Evolutionary conservation across 2,113 vertebrate species (phyloP).

Genomic region (Psophia crepitans): DNA sequence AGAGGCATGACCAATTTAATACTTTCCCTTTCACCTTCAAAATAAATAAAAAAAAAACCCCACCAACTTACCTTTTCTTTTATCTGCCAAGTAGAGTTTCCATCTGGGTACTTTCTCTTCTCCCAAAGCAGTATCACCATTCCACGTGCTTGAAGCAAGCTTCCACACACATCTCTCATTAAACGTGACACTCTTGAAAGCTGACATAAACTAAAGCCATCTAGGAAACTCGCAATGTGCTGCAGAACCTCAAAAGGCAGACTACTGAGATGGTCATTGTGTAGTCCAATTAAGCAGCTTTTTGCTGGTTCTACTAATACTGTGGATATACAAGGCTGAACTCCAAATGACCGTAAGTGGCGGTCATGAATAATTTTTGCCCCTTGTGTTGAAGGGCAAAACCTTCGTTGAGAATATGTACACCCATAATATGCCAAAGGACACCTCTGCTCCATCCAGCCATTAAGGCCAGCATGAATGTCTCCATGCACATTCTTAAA

Average conservation of each 20-base stretch:
- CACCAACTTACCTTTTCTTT: slow-evolving; percentile 90
- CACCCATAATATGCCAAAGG: slow-evolving; percentile 97
- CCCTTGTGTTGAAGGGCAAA: slow-evolving; percentile 86
- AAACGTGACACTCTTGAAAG: slow-evolving; percentile 90
- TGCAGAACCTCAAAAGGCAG: slow-evolving; percentile 93
- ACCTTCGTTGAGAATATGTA: slow-evolving; percentile 92
- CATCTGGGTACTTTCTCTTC: slow-evolving; percentile 75
- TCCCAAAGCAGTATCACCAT: slow-evolving; percentile 96
- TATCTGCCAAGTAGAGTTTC: slow-evolving; percentile 87
- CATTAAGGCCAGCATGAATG: slow-evolving; percentile 96
- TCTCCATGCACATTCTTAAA: slow-evolving; percentile 97
- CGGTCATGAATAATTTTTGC: slow-evolving; percentile 91
- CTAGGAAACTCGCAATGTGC: slow-evolving; percentile 92
- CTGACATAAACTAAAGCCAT: slow-evolving; percentile 96
- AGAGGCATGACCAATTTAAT: not conserved
- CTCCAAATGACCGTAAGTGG: slow-evolving; percentile 90
- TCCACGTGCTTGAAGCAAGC: slow-evolving; percentile 91
- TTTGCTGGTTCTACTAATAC: slow-evolving; percentile 72
- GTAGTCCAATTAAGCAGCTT: slow-evolving; percentile 72
- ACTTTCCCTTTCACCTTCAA: not conserved
- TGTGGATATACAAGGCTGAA: slow-evolving; percentile 82
- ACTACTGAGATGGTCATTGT: slow-evolving; percentile 85
- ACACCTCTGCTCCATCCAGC: slow-evolving; percentile 98
- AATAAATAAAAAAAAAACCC: not conserved
- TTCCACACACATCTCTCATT: slow-evolving; percentile 95